phyloP scores from a whole-genome alignment of 2,797 vertebrate species.

The Tinamus major region DNA sequence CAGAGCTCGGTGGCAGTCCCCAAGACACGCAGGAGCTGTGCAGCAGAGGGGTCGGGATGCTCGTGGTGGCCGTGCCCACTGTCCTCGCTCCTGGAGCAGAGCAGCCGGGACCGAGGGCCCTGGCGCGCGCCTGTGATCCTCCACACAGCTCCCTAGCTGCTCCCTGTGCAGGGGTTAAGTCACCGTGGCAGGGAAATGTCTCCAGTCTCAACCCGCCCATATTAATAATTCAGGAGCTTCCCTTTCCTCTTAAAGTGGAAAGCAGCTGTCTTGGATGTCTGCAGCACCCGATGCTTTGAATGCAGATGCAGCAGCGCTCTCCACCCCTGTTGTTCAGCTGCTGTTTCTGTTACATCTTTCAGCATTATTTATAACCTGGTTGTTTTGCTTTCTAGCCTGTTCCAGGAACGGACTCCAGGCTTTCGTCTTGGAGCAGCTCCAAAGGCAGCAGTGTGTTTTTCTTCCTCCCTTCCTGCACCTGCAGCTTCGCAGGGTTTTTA shows the following conservation, averaged over 20 bases:
- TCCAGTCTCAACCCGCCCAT: neutral
- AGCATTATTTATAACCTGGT: neutral
- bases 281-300: neutral
- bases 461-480: neutral
- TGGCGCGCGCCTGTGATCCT: neutral
- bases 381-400: neutral
- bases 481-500: neutral
- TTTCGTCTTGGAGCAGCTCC: neutral
- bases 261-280: neutral
- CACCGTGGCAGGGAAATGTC: neutral
- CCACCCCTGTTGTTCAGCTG: neutral
- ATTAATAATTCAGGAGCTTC: conserved; percentile 5
- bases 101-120: no score
- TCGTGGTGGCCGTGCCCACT: no score
- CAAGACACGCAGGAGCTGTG: no score
- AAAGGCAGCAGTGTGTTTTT: neutral
- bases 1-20: neutral
- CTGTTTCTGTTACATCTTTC: neutral
- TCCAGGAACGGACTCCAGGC: neutral
- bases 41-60: no score
- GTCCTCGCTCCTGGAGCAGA: no score
- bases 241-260: neutral
- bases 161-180: neutral
- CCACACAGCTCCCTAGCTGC: neutral
- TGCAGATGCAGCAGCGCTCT: neutral